Conservation (phyloP, 2,113 vertebrate species). For the Hepsetus odoe region DNA sequence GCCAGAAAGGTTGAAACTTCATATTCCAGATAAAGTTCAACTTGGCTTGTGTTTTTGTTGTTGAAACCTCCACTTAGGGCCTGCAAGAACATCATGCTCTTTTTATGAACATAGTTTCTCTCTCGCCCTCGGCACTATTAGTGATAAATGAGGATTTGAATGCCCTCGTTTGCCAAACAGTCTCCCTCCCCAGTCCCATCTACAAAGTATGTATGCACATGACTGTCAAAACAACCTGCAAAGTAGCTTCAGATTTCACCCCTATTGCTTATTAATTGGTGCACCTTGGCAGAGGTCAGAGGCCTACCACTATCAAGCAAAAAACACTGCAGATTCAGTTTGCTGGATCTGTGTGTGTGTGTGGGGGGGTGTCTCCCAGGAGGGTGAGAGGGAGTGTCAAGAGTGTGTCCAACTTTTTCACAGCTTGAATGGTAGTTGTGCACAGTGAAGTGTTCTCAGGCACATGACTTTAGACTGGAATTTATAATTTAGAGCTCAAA, state of each 20-base stretch:
- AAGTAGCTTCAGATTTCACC: slow-evolving; percentile 79
- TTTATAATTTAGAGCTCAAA: not conserved
- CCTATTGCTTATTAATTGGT: slow-evolving; percentile 79
- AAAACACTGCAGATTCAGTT: slow-evolving; percentile 65
- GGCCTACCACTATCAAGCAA: slow-evolving; percentile 75
- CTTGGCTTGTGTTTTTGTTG: slow-evolving; percentile 64
- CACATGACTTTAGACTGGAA: not conserved
- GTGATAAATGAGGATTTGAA: slow-evolving; percentile 65
- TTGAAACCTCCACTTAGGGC: slow-evolving; percentile 65
- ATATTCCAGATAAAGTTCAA: slow-evolving; percentile 59
- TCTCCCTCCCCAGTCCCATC: not conserved
- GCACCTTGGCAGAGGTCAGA: slow-evolving; percentile 79
- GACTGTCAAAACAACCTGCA: slow-evolving; percentile 59
- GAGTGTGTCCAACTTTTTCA: slow-evolving; percentile 34
- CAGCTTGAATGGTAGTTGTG: not conserved
- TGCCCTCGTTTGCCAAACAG: slow-evolving; percentile 39
- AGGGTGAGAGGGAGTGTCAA: slow-evolving; percentile 37
- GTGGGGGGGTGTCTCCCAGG: not conserved
- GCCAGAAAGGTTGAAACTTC: slow-evolving; percentile 16
- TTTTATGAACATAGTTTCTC: slow-evolving; percentile 60
- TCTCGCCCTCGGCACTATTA: slow-evolving; percentile 52
- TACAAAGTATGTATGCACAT: slow-evolving; percentile 34
- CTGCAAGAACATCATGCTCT: slow-evolving; percentile 58
- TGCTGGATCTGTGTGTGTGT: slow-evolving; percentile 63
- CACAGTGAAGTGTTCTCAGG: not conserved